Evolutionary conservation across 2,113 vertebrate species (phyloP), one percentile per base, ranked within the genome.

Genomic region (Gymnorhina tibicen): DNA sequence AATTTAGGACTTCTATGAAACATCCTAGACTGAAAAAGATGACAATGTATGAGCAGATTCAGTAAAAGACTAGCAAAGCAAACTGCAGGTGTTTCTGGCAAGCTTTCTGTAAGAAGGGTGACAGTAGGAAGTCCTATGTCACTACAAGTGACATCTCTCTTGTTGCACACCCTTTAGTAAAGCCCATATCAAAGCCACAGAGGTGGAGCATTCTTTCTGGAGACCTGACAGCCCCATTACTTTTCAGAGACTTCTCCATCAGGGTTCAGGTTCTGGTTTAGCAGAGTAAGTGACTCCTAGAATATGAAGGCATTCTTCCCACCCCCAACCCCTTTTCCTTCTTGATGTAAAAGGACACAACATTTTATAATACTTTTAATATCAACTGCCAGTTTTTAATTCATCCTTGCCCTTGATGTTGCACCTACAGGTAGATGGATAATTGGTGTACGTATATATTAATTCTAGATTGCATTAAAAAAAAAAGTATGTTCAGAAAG

Each of bases 311-410:
- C 9, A 33, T 83, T 42, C 14, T 53, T 52, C 2, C 11, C 18
- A 9, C 1, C 2, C 18, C 5, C 3, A 22, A 8, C 1, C 0
- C 4, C 1, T 16, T 27, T 53, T 62, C 47, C 1, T 64, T 39
- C 10, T 20, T 39, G 13, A 17, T 82, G 32, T 44, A 35, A 90
- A 37, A 85, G 24, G 19, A 64, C 10, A 37, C 14, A 92, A 39
- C 5, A 10, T 2, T 62, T 72, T 42, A 44, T 37, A 74, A 17
- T n/a, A 56, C 8, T 41, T 82, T 42, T 32, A 35, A 13, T 69
- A 39, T 60, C 52, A 79, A 18, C 23, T 47, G 10, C 3, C 2
- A 35, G 39, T 79, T 93, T 87, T 83, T 4, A 35, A 26, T 32
- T 76, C 6, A 42, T 68, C 28, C 44, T 82, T 87, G 30, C 22